Evolutionary conservation across 2,888 invertebrate species (phyloP), one percentile per base, ranked within the genome.

Genomic region (Lepeophtheirus nordmannii): DNA sequence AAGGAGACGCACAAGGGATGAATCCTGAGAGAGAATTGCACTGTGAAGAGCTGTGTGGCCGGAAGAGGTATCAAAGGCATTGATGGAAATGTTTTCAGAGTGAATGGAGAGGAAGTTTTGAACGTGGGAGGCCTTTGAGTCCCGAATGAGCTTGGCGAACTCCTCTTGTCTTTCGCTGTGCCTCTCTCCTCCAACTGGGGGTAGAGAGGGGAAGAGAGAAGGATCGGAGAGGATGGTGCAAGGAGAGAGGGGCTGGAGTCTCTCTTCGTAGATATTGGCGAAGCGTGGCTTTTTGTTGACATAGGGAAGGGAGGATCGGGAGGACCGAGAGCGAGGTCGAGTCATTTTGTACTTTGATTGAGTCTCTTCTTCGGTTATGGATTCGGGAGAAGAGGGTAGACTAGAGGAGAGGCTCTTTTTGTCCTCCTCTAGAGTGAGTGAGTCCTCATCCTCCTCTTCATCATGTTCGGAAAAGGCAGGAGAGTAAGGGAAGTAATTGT

Each of bases 381-480:
- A 46, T 17, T 46, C 53, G 2, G 53, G 53, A n/a, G 53, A 46
- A 5, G 53, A 46, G 17, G 53, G 53, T 46, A 46, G 8, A 17
- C 3, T 5, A 46, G 2, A 3, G 7, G 30, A 30, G 17, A 46
- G 53, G 17, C 53, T 46, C 8, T 46, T 46, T 17, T 46, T 46
- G 8, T 46, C 53, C 8, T 46, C 53, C 8, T 46, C 53, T 1
- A n/a, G n/a, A 46, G 53, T 3, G 17, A 46, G 8, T 2, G 53
- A 46, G 14, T 46, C 53, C 8, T 46, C 53, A 3, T 46, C 53
- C 8, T 46, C 53, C 5, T 46, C 53, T 17, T 46, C 53, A 8
- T 46, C 53, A 8, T 17, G n/a, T 30, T 63, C 63, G 20, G 63
- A 63, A 17, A 63, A 63, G 53, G 63, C 63, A 1, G 63, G 63